These are phyloP conservation scores for Herminia tarsipennalis DNA, from an alignment of 2,888 invertebrate species.

Conservation along the genomic window DNA sequence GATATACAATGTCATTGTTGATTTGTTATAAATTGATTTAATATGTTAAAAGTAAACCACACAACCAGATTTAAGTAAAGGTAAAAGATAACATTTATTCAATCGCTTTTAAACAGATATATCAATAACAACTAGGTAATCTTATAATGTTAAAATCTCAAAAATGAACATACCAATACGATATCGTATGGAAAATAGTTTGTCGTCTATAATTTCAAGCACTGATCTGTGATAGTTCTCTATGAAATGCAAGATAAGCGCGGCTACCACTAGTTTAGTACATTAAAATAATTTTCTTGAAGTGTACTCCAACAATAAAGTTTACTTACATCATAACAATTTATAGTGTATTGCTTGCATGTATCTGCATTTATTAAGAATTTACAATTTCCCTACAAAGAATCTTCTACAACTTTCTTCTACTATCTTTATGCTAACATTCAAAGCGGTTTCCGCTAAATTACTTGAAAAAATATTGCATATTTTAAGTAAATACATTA, in stretches of 20 bases:
- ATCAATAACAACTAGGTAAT: slow-evolving; percentile 3
- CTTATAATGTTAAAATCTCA: not conserved
- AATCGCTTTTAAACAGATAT: not conserved
- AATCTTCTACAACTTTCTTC: slow-evolving; percentile 55
- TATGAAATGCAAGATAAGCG: slow-evolving; percentile 20
- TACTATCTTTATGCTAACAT: slow-evolving; percentile 66
- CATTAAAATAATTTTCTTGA: slow-evolving; percentile 25
- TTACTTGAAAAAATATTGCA: slow-evolving; percentile 77
- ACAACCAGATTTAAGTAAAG: slow-evolving; percentile 19
- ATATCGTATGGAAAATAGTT: too few species aligned
- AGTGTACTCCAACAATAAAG: slow-evolving; percentile 25
- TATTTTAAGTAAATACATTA: slow-evolving; percentile 54
- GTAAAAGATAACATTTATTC: slow-evolving; percentile 12
- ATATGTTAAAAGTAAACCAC: slow-evolving; percentile 28
- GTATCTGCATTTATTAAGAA: slow-evolving; percentile 51
- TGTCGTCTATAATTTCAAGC: not conserved
- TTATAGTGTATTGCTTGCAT: slow-evolving; percentile 43
- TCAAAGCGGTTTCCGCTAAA: slow-evolving; percentile 70
- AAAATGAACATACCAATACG: too few species aligned
- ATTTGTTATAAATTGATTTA: slow-evolving; percentile 27
- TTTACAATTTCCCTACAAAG: slow-evolving; percentile 59
- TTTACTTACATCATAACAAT: slow-evolving; percentile 38
- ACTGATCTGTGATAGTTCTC: slow-evolving; percentile 1
- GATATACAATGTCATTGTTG: slow-evolving; percentile 34
- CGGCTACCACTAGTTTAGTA: slow-evolving; percentile 23